These are phyloP conservation scores for Dendronephthya gigantea DNA, from an alignment of 64 coral and sea anemone genomes.

Conservation along the genomic window DNA sequence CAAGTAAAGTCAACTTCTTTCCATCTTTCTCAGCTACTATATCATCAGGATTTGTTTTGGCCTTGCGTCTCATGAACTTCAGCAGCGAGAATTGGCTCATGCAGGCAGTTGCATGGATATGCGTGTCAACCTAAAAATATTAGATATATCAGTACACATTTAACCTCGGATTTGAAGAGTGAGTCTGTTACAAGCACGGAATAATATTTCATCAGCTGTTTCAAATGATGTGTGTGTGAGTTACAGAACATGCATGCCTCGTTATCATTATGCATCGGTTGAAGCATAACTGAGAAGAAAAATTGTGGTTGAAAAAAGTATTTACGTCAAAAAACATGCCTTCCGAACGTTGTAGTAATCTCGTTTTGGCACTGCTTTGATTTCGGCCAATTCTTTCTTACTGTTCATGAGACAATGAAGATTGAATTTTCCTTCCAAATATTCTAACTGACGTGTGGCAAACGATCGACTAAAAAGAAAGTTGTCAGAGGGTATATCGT, in stretches of 20 bases:
- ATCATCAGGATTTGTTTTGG: background rate
- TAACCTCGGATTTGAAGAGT: too few species aligned
- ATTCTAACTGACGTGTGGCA: background rate
- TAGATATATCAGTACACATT: too few species aligned
- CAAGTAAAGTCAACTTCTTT: background rate
- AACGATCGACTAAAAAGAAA: background rate
- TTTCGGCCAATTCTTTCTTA: background rate
- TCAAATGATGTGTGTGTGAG: too few species aligned
- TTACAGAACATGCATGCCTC: too few species aligned
- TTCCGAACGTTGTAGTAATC: slow-evolving; percentile 3
- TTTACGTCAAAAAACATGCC: background rate
- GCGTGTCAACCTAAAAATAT: background rate
- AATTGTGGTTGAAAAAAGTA: too few species aligned
- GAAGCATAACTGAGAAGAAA: too few species aligned
- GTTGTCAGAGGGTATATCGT: background rate
- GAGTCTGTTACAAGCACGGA: too few species aligned
- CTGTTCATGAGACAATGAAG: background rate
- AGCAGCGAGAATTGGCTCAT: background rate
- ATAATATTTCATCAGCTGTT: too few species aligned
- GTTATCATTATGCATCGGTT: too few species aligned
- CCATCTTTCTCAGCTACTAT: background rate
- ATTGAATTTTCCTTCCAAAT: background rate
- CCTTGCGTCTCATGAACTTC: background rate
- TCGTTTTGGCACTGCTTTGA: background rate
- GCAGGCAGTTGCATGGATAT: background rate